Evolutionary conservation across 2,888 invertebrate species (phyloP), one percentile per base, ranked within the genome.

Genomic region (Trypoxylon attenuatum): DNA sequence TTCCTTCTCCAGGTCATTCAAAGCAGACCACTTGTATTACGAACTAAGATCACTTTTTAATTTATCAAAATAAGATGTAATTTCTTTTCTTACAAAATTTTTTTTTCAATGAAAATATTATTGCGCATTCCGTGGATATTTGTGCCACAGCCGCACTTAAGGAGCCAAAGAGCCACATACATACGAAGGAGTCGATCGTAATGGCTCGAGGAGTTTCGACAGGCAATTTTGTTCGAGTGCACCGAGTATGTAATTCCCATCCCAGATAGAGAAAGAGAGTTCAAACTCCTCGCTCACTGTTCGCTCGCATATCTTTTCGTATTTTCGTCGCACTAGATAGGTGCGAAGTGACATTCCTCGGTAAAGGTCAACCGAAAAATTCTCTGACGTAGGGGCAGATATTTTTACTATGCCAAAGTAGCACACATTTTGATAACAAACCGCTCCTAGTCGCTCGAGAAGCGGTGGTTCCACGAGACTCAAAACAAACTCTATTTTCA

Each of bases 361-460:
- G 5, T 8, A 43, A 27, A n/a, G n/a, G 18, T 42, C 25, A 22
- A 8, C 27, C 19, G 5, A 23, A 52, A 46, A 3, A 27, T 13
- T 47, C 41, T 33, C 19, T 18, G 41, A 62, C 56, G 51, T 16
- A 33, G 29, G 0, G 15, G 8, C 13, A 22, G 39, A 33, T 56
- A 56, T 61, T 56, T 62, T 52, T 29, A 16, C 41, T 25, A 47
- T 8, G 52, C 29, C 6, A 43, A 25, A 18, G 33, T n/a, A 8
- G 5, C 25, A 33, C 33, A 13, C 52, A 56, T 62, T 52, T 62
- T 27, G 47, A 47, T 52, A 43, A 42, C 23, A 29, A 42, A 33
- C n/a, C 42, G 23, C 41, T 47, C 22, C 10, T 33, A 19, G 50
- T 10, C 1, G 45, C 38, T 45, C 45, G 54, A 45, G 45, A 45